Evolutionary conservation across 1,140 invertebrate genomes (phyloP).

Genomic region (Cheumatopsyche charites): DNA sequence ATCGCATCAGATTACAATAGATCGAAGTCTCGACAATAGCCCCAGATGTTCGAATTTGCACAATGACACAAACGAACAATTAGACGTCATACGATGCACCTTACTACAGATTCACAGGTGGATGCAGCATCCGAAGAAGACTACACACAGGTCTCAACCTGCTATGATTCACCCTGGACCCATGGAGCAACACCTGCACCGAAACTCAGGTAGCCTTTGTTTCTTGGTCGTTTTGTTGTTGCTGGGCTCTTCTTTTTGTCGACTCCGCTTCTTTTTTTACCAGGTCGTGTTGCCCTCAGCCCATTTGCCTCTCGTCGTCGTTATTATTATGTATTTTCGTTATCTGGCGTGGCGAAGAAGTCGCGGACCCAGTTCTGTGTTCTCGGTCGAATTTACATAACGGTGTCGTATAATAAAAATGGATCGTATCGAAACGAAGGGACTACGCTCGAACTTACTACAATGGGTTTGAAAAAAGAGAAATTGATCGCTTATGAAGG

Average conservation of each 20-base stretch:
- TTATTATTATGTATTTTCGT: background rate
- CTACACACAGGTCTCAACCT: slow-evolving; percentile 30
- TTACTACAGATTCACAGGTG: no score
- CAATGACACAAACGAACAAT: no score
- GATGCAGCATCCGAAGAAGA: background rate
- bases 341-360: background rate
- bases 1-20: no score
- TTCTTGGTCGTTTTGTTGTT: slow-evolving; percentile 35
- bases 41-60: no score
- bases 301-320: background rate
- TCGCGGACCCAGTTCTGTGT: background rate
- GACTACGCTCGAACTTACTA: slow-evolving; percentile 6
- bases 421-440: background rate
- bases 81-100: no score
- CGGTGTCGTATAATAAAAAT: slow-evolving; percentile 25
- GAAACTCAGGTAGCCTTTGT: slow-evolving; percentile 38
- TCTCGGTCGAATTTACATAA: slow-evolving; percentile 34
- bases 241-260: slow-evolving; percentile 4
- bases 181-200: slow-evolving; percentile 30
- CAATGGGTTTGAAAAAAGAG: slow-evolving; percentile 1
- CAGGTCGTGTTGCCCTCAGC: background rate
- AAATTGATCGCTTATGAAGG: background rate
- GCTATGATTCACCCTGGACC: slow-evolving; percentile 31
- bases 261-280: background rate
- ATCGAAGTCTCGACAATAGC: no score